Evolutionary conservation across 2,888 invertebrate species (phyloP), one percentile per base, ranked within the genome.

Genomic region (Pristionchus fissidentatus): DNA sequence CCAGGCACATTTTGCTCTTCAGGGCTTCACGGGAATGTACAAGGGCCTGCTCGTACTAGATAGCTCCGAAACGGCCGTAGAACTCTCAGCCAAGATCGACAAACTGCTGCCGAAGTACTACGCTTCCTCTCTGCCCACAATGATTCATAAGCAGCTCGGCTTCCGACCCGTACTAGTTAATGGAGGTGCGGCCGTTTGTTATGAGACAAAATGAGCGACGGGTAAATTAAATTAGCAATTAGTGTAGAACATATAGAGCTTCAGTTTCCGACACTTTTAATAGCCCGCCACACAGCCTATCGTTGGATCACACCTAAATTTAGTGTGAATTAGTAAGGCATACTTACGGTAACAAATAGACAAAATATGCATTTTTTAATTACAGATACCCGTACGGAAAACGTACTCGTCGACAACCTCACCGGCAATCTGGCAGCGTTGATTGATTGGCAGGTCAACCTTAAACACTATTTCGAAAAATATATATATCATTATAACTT

Each of bases 361-460:
- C n/a, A n/a, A n/a, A n/a, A n/a, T n/a, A n/a, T n/a, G n/a, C n/a
- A n/a, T n/a, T n/a, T 49, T 49, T n/a, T n/a, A n/a, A n/a, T n/a
- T n/a, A n/a, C 49, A 77, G 75, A 77, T 49, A 46, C 49, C 3
- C 75, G 75, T 26, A 49, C 75, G 7, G 75, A 77, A 49, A 77
- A 77, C 49, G 75, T 77, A 0, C 75, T 77, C 35, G 32, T 77
- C 75, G 49, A 77, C 49, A 77, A 49, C 32, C 49, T 49, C 49
- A 77, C 22, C 19, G 75, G 75, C 1, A 49, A 77, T 77, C 19
- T 77, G 4, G 15, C 22, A 26, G 75, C 49, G 41, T 8, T 77
- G 3, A 77, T 77, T 19, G 75, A 77, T 49, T 77, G 46, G 46
- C 75, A 77, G 75, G 75, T 77, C n/a, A n/a, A n/a, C n/a, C n/a